A percentile compares a stretch with the other conserved stretches of the same genome.
phyloP scores from a whole-genome alignment of 1,140 invertebrate species.

The Cataglyphis hispanica region DNA sequence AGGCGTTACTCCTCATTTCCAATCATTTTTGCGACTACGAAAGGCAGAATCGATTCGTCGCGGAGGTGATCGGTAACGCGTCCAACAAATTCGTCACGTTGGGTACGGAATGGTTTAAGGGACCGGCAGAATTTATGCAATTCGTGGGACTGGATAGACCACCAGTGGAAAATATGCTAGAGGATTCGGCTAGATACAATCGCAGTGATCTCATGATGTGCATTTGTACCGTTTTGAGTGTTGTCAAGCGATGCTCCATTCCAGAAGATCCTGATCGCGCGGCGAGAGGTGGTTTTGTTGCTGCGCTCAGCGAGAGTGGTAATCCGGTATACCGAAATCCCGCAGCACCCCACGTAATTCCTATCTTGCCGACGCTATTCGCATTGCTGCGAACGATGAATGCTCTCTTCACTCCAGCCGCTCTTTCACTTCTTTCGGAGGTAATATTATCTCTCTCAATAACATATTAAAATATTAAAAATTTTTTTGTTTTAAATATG shows the following conservation, averaged over 20 bases:
- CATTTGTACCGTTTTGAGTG: conserved; percentile 92
- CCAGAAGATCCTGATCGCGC: conserved; percentile 93
- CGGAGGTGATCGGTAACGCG: conserved; percentile 91
- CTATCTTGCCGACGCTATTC: conserved; percentile 92
- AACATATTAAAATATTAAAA: neutral
- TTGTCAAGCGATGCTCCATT: conserved; percentile 94
- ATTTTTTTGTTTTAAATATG: neutral
- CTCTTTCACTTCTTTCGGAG: conserved; percentile 88
- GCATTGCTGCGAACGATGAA: conserved; percentile 92
- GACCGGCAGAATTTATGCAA: conserved; percentile 90
- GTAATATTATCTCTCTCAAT: conserved; percentile 75
- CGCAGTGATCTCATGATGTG: conserved; percentile 90
- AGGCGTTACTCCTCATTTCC: conserved; percentile 93
- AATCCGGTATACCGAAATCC: conserved; percentile 94
- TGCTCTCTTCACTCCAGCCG: conserved; percentile 91
- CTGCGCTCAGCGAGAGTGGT: conserved; percentile 91
- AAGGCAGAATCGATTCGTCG: conserved; percentile 93
- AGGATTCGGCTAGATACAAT: conserved; percentile 88
- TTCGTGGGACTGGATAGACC: conserved; percentile 92
- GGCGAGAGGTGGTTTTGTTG: conserved; percentile 93
- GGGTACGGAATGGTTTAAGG: conserved; percentile 87
- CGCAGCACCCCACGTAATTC: conserved; percentile 92
- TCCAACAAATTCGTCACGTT: conserved; percentile 89
- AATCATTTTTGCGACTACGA: conserved; percentile 97
- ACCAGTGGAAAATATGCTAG: conserved; percentile 88